Evolutionary conservation across 2,888 invertebrate species (phyloP).

Genomic region (Cheilosia variabilis): DNA sequence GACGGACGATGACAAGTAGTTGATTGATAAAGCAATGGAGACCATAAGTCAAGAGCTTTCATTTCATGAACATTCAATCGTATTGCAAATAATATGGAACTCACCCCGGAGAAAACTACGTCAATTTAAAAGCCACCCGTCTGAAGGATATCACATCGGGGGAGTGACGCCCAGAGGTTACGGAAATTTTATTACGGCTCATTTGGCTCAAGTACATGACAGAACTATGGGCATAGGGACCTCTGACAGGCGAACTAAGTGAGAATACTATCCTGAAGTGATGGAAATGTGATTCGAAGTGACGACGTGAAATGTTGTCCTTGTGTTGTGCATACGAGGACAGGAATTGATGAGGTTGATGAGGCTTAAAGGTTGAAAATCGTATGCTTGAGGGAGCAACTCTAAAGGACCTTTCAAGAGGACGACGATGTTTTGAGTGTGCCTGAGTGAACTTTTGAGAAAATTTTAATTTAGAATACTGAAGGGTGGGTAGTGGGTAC

Average conservation of each 20-base stretch:
- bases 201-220: slow-evolving; percentile 45
- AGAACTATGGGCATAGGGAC: not conserved
- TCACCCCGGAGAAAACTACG: slow-evolving; percentile 16
- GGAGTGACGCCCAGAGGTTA: slow-evolving; percentile 6
- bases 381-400: slow-evolving; percentile 31
- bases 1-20: not conserved
- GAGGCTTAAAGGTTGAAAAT: slow-evolving; percentile 36
- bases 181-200: slow-evolving; percentile 47
- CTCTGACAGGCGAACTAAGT: slow-evolving; percentile 2
- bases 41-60: slow-evolving; percentile 37
- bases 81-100: slow-evolving; percentile 46
- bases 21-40: slow-evolving; percentile 31
- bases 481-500: not conserved
- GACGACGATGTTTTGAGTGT: not conserved
- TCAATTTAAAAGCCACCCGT: not conserved
- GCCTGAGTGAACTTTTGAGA: not conserved
- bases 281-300: slow-evolving; percentile 22
- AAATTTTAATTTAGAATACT: not conserved
- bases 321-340: slow-evolving; percentile 9
- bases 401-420: slow-evolving; percentile 21
- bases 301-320: slow-evolving; percentile 27
- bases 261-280: slow-evolving; percentile 25
- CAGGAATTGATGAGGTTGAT: slow-evolving; percentile 23
- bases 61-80: slow-evolving; percentile 55
- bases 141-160: not conserved